Evolutionary conservation across 2,113 vertebrate species (phyloP).

Genomic region (Sakesphorus luctuosus): DNA sequence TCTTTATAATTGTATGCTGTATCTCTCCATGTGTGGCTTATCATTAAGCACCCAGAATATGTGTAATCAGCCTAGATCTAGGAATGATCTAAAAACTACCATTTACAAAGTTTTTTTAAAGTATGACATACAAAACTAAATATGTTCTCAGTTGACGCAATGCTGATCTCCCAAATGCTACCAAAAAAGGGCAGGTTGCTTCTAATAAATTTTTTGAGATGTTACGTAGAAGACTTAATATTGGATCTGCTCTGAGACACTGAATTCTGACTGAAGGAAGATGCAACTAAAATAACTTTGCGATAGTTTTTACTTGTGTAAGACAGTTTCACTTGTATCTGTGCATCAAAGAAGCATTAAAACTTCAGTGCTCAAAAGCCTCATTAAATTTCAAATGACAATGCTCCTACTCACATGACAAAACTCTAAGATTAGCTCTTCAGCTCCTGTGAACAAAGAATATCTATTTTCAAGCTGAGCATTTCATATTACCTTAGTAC

Average conservation of each 20-base stretch:
- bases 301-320: background rate
- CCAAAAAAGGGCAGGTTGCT: slow-evolving; percentile 44
- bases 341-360: slow-evolving; percentile 19
- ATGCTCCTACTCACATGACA: slow-evolving; percentile 42
- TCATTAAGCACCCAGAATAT: slow-evolving; percentile 32
- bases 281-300: slow-evolving; percentile 31
- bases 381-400: slow-evolving; percentile 50
- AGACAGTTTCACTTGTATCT: background rate
- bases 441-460: background rate
- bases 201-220: slow-evolving; percentile 13
- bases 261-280: slow-evolving; percentile 2
- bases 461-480: slow-evolving; percentile 38
- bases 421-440: slow-evolving; percentile 22
- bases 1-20: slow-evolving; percentile 15
- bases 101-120: slow-evolving; percentile 17
- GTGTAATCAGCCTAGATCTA: slow-evolving; percentile 12
- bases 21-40: background rate
- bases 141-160: slow-evolving; percentile 1
- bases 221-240: background rate
- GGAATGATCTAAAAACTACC: slow-evolving; percentile 4
- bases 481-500: background rate
- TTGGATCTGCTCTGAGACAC: background rate
- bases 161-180: slow-evolving; percentile 4
- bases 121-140: slow-evolving; percentile 12
- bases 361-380: slow-evolving; percentile 25